phyloP scores from a whole-genome alignment of 2,888 invertebrate species.

The Dyspetes luteomarginatus region DNA sequence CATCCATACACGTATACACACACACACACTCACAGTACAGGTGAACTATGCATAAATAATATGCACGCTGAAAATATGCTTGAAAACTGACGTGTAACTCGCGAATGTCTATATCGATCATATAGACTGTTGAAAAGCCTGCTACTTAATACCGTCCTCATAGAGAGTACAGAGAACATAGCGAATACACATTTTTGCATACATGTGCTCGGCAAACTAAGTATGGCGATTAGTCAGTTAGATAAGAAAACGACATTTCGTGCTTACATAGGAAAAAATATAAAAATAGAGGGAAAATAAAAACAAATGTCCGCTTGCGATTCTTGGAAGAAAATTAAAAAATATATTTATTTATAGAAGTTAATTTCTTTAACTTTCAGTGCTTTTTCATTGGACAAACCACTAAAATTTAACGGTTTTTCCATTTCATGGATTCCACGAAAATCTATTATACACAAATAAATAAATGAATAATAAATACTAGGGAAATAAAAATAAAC shows the following conservation, averaged over 20 bases:
- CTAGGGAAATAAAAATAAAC: no score
- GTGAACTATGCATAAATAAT: constrained; percentile 61
- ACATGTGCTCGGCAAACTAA: neutral
- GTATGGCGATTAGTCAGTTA: neutral
- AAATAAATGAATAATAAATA: no score
- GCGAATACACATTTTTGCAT: neutral
- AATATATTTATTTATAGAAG: neutral
- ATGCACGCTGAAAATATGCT: constrained; percentile 47
- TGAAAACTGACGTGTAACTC: constrained; percentile 68
- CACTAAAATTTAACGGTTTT: no score
- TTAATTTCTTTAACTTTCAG: neutral
- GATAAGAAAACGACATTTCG: neutral
- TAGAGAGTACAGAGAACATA: neutral
- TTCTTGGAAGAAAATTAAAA: neutral
- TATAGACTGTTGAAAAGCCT: neutral
- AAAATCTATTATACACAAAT: no score
- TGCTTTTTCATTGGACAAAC: no score
- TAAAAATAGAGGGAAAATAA: neutral
- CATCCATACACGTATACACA: constrained; percentile 15
- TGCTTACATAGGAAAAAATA: neutral
- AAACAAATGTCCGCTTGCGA: neutral
- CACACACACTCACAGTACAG: neutral
- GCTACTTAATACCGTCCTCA: neutral
- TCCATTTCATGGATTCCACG: no score
- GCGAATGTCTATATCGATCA: constrained; percentile 63